A percentile compares a stretch with the other conserved stretches of the same genome.
These are phyloP conservation scores for Cerastis leucographa DNA, from an alignment of 2,888 invertebrate species.

Conservation along the genomic window DNA sequence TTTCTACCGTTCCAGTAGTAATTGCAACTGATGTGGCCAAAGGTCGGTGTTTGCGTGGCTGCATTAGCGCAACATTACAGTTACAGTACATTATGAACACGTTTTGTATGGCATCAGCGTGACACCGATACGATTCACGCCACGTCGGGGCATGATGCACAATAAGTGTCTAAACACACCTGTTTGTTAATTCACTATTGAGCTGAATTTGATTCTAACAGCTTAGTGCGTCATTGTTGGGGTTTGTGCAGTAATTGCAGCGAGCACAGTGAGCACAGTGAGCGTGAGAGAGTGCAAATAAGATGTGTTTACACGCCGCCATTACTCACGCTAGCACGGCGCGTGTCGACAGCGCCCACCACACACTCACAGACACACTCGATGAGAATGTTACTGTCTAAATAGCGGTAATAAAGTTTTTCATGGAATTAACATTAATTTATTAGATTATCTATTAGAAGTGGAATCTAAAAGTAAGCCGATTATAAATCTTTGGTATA, in stretches of 20 bases:
- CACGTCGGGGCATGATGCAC: neutral
- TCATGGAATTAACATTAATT: neutral
- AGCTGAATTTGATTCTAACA: neutral
- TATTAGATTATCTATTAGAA: neutral
- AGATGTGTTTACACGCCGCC: slow-evolving; percentile 11
- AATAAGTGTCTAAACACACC: neutral
- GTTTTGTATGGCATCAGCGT: neutral
- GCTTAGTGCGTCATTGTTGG: neutral
- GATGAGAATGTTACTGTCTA: neutral
- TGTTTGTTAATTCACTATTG: neutral
- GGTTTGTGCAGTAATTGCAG: neutral
- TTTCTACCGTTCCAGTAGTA: neutral
- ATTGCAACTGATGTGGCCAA: neutral
- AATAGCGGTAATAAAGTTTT: neutral
- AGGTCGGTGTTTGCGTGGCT: neutral
- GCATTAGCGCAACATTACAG: neutral
- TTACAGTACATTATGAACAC: neutral
- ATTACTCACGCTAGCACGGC: slow-evolving; percentile 21
- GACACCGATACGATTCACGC: neutral
- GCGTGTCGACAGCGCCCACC: neutral
- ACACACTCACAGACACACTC: neutral
- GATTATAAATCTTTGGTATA: neutral
- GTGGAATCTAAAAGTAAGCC: neutral
- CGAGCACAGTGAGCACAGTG: neutral
- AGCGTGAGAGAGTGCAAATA: slow-evolving; percentile 16